Conservation (phyloP, 2,113 vertebrate species). For the Grammomys surdaster region DNA sequence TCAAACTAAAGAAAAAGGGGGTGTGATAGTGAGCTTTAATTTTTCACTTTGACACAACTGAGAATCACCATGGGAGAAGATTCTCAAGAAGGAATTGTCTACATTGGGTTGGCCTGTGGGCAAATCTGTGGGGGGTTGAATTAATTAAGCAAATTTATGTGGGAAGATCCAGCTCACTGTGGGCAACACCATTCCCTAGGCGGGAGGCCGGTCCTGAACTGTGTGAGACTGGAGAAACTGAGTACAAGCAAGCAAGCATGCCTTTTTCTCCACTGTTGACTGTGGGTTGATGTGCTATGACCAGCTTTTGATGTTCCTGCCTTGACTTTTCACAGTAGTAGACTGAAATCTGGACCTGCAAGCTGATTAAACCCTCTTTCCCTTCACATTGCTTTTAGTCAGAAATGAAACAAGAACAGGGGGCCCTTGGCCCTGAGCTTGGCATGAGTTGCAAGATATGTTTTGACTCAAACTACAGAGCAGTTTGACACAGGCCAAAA, state of each 20-base stretch:
- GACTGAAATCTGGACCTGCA: too few relatives aligned
- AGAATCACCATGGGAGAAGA: not conserved
- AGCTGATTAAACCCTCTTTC: not conserved
- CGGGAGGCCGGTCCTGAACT: not conserved
- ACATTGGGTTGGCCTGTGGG: not conserved
- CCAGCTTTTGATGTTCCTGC: not conserved
- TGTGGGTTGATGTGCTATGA: not conserved
- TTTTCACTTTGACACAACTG: not conserved
- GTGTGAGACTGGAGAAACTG: not conserved
- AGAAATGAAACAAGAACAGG: not conserved
- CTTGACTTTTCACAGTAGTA: too few relatives aligned
- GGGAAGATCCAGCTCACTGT: not conserved
- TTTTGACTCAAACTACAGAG: not conserved
- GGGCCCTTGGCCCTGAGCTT: not conserved
- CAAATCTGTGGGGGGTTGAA: not conserved
- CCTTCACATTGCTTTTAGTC: not conserved
- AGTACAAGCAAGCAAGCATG: not conserved
- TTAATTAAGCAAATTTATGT: not conserved
- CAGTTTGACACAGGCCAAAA: not conserved
- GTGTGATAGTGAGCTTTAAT: too few relatives aligned
- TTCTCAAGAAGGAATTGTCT: not conserved
- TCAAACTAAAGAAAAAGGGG: not conserved
- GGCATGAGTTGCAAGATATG: not conserved
- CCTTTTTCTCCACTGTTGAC: too few relatives aligned
- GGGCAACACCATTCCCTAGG: not conserved